Evolutionary conservation across 2,888 invertebrate species (phyloP), one percentile per base, ranked within the genome.

Genomic region (Drosophila limbata): DNA sequence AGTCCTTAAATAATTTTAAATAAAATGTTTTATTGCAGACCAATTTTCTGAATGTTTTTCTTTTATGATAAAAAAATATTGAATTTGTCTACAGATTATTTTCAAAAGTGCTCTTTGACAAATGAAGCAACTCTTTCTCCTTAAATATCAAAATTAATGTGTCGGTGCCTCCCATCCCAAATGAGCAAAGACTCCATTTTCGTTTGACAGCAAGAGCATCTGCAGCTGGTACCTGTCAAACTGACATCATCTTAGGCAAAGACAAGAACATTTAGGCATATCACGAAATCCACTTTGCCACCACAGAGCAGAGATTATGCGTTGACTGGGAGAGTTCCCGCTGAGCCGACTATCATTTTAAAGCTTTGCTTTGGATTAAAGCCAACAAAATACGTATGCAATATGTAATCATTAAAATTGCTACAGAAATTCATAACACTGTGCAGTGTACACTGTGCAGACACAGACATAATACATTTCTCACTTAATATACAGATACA

Each of bases 361-460:
- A 64, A 64, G 73, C 55, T 40, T 60, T 56, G 63, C 76, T 76
- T 75, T 66, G 67, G 60, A 56, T 40, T 40, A 71, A 44, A 63
- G 62, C 76, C 47, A 37, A 65, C 76, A 69, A 77, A 77, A 77
- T 77, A 55, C 63, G 52, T 63, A 53, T 50, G 65, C 66, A 68
- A 75, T 65, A 69, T 69, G 67, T 73, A 78, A 68, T 77, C 78
- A 78, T 69, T 69, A 68, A 69, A 69, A 74, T 74, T 63, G 77
- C 66, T 61, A 55, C 66, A 52, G 47, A 77, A 71, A 81, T 81
- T 79, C 84, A 77, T 77, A 86, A 77, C 64, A 83, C 76, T 67
- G 61, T 62, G 42, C 21, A 44, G 31, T n/a, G n/a, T n/a, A 25
- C 25, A 25, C 25, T 25, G 25, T 25, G 6, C 39, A 42, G 40